A percentile compares a stretch with the other conserved stretches of the same genome.
Conservation (phyloP, 64 coral and sea anemone genomes). For the Montipora cactus region DNA sequence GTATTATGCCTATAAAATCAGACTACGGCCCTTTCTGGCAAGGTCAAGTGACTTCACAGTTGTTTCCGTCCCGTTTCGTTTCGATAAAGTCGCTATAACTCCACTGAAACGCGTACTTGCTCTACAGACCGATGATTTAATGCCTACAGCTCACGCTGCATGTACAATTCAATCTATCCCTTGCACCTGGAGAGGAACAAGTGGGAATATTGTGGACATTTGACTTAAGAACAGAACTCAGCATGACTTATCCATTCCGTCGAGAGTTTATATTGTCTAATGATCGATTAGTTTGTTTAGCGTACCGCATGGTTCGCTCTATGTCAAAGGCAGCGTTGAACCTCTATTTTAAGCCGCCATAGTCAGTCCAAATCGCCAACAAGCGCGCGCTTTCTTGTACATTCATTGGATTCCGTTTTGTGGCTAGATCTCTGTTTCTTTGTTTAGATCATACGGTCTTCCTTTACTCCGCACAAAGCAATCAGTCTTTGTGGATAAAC, state of each 20-base stretch:
- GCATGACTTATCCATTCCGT: conserved; percentile 15
- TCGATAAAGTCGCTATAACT: neutral
- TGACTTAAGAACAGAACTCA: conserved; percentile 10
- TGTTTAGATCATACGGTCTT: no score
- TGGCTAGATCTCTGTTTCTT: neutral
- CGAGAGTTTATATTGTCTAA: conserved; percentile 22
- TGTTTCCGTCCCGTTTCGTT: neutral
- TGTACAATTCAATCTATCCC: neutral
- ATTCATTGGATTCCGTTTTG: neutral
- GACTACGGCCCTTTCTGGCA: neutral
- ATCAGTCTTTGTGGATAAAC: neutral
- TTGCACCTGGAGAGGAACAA: conserved; percentile 31
- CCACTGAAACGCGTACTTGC: neutral
- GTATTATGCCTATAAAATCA: neutral
- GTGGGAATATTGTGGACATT: neutral
- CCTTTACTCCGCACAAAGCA: neutral
- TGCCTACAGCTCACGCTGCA: no score
- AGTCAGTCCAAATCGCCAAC: neutral
- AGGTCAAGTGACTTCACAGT: neutral
- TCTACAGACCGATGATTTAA: neutral
- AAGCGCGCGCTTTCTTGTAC: neutral
- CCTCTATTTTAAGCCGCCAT: neutral
- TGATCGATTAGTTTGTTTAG: conserved; percentile 43
- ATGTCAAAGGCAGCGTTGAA: neutral
- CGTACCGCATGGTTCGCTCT: neutral